Conservation (phyloP, 2,113 vertebrate genomes). For the Rhea americana region DNA sequence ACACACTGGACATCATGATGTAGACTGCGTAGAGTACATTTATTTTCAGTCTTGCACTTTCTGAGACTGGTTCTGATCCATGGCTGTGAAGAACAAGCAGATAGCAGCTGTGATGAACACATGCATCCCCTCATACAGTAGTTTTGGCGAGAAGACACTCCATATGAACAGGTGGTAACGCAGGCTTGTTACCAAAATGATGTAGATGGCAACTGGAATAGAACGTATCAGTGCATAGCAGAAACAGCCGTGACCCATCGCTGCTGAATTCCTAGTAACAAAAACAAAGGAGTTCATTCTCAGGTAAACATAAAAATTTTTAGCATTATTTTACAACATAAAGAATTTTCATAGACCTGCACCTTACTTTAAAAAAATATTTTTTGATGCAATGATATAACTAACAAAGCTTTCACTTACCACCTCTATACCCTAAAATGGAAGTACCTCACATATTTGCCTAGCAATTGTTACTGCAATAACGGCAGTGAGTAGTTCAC, state of each 20-base stretch:
- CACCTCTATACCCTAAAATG: neutral
- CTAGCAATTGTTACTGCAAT: neutral
- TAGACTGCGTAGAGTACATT: fast-evolving
- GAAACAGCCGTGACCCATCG: constrained; percentile 88
- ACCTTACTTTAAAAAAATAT: neutral
- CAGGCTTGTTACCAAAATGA: constrained; percentile 87
- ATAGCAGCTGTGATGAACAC: constrained; percentile 84
- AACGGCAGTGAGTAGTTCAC: neutral
- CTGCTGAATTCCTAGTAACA: constrained; percentile 76
- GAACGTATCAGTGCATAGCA: constrained; percentile 88
- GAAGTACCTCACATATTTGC: neutral
- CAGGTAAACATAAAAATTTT: neutral
- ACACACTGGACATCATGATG: neutral
- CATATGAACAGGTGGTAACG: constrained; percentile 98
- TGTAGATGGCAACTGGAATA: constrained; percentile 82
- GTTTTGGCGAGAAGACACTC: constrained; percentile 97
- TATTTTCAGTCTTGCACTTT: neutral
- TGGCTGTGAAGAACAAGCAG: constrained; percentile 86
- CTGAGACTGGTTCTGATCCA: constrained; percentile 79
- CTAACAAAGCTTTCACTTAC: neutral
- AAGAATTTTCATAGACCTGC: neutral
- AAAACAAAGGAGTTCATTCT: constrained; percentile 10
- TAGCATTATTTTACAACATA: neutral
- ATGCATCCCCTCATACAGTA: constrained; percentile 93
- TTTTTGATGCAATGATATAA: neutral